These are phyloP conservation scores for Tricholaema leucomelas DNA, from an alignment of 2,113 vertebrate genomes.

Conservation along the genomic window DNA sequence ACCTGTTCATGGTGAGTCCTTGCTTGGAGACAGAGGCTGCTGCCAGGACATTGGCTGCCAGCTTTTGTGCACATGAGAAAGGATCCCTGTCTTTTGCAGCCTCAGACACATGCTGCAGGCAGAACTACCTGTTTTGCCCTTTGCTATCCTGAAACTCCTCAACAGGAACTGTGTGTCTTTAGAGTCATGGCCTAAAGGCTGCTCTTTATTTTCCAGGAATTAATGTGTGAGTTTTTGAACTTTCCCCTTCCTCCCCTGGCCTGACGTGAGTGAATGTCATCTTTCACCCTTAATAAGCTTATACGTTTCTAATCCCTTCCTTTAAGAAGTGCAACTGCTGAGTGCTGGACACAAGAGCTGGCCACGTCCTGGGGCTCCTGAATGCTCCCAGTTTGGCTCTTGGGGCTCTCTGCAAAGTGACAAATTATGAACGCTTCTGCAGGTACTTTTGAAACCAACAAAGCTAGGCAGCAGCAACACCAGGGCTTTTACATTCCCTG, in stretches of 20 bases:
- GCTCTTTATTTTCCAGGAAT: slow-evolving; percentile 64
- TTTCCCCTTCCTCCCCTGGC: slow-evolving; percentile 51
- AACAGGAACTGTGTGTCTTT: slow-evolving; percentile 29
- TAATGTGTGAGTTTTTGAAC: slow-evolving; percentile 57
- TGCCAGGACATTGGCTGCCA: slow-evolving; percentile 51
- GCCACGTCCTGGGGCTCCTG: slow-evolving; percentile 76
- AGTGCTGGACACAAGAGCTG: slow-evolving; percentile 80
- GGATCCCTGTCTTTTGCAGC: slow-evolving; percentile 44
- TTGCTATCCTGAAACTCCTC: slow-evolving; percentile 43
- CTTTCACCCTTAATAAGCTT: slow-evolving; percentile 80
- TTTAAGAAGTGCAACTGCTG: slow-evolving; percentile 78
- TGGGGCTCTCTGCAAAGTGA: slow-evolving; percentile 71
- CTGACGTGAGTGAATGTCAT: slow-evolving; percentile 41
- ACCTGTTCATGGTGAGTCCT: slow-evolving; percentile 97
- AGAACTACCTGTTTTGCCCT: slow-evolving; percentile 33
- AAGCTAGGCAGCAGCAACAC: slow-evolving; percentile 73
- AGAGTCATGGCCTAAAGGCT: slow-evolving; percentile 21
- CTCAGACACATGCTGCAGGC: neutral
- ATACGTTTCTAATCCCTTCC: slow-evolving; percentile 81
- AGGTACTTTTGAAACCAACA: slow-evolving; percentile 81
- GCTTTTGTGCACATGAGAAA: slow-evolving; percentile 55
- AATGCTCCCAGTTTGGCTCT: slow-evolving; percentile 74
- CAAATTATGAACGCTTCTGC: slow-evolving; percentile 80
- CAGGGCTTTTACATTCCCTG: slow-evolving; percentile 81
- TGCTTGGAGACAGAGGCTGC: slow-evolving; percentile 40